These are phyloP conservation scores for Diacarnus erythraeanus DNA, from an alignment of 37 sponge, comb jelly and placozoan genomes.

Conservation along the genomic window DNA sequence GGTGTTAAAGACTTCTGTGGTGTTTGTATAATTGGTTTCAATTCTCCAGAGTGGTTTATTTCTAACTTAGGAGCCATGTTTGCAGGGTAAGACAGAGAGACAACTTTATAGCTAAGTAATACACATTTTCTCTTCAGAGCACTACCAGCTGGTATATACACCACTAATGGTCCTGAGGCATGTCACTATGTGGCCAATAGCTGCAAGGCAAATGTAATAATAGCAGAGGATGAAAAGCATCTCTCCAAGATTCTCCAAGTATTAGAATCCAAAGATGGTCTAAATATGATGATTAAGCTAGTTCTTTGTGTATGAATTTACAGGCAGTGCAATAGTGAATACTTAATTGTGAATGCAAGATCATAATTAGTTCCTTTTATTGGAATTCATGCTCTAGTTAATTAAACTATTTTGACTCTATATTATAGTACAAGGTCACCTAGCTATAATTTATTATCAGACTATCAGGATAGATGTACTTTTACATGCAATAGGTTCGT, in stretches of 20 bases:
- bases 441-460: too few relatives aligned
- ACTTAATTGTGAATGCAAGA: too few relatives aligned
- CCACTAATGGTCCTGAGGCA: conserved; percentile 81
- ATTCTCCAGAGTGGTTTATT: conserved; percentile 79
- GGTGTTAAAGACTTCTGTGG: conserved; percentile 66
- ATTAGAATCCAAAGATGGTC: too few relatives aligned
- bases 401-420: too few relatives aligned
- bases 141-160: conserved; percentile 73
- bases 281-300: not conserved
- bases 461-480: too few relatives aligned
- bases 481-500: conserved; percentile 53
- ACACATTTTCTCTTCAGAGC: conserved; percentile 44
- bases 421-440: too few relatives aligned
- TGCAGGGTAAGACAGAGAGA: conserved; percentile 81
- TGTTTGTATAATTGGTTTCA: conserved; percentile 86
- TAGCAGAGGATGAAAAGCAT: conserved; percentile 78
- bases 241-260: conserved; percentile 80
- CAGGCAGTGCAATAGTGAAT: too few relatives aligned
- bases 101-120: not conserved
- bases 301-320: not conserved
- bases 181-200: conserved; percentile 73
- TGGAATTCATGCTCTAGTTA: too few relatives aligned
- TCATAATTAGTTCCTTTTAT: not conserved
- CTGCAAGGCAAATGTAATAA: conserved; percentile 67
- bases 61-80: conserved; percentile 81